Percentiles rank a stretch among this genome's conserved stretches.
phyloP scores from a whole-genome alignment of 2,797 vertebrate species.

The Anableps anableps region DNA sequence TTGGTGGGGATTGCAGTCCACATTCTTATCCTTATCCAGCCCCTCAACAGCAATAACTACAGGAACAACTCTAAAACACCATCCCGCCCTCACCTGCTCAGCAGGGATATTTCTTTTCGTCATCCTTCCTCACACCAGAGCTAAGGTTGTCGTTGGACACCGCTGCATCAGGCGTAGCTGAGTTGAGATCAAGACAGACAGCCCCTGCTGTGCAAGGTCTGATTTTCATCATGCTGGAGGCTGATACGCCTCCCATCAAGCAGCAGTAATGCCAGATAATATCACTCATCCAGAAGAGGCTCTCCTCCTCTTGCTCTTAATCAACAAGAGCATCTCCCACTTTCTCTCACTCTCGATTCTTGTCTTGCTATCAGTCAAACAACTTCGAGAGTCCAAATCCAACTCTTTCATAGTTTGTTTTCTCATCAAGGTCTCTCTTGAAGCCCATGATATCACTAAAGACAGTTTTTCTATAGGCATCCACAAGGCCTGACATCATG shows the following conservation, averaged over 20 bases:
- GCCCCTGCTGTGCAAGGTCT: slow-evolving; percentile 69
- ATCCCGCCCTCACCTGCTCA: slow-evolving; percentile 42
- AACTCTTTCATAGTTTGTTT: slow-evolving; percentile 65
- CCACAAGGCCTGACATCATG: slow-evolving; percentile 33
- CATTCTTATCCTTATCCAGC: slow-evolving; percentile 67
- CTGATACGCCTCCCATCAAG: slow-evolving; percentile 70
- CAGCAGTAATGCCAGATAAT: slow-evolving; percentile 76
- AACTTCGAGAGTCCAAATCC: slow-evolving; percentile 47
- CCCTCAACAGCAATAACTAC: slow-evolving; percentile 56
- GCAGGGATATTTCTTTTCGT: slow-evolving; percentile 38
- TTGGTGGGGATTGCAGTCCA: slow-evolving; percentile 4
- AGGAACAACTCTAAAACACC: slow-evolving; percentile 43
- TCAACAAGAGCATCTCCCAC: slow-evolving; percentile 57
- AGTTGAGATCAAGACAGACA: slow-evolving; percentile 70
- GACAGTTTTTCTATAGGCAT: slow-evolving; percentile 74
- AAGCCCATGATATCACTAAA: slow-evolving; percentile 74
- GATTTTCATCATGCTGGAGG: slow-evolving; percentile 65
- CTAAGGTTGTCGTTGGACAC: slow-evolving; percentile 60
- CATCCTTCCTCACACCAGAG: slow-evolving; percentile 56
- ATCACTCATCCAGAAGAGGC: slow-evolving; percentile 70
- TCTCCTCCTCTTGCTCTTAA: slow-evolving; percentile 54
- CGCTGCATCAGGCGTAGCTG: slow-evolving; percentile 55
- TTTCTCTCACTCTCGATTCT: slow-evolving; percentile 35
- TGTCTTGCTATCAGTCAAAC: slow-evolving; percentile 57
- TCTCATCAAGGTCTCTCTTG: slow-evolving; percentile 66